Percentiles rank a stretch among this genome's conserved stretches.
phyloP scores from a whole-genome alignment of 2,797 vertebrate species.

The Notamacropus eugenii region DNA sequence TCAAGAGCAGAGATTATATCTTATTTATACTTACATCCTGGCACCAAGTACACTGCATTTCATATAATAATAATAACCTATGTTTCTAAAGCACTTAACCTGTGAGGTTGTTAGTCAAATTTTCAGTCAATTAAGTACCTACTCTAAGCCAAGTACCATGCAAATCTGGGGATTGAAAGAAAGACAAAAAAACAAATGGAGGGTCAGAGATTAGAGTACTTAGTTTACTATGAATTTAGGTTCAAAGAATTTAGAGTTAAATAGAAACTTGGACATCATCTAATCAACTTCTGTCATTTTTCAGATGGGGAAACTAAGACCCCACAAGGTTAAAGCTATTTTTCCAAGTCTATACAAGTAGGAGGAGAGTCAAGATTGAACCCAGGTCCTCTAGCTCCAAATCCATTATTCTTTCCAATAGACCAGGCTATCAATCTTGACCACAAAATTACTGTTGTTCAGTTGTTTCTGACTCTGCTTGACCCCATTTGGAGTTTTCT shows the following conservation, averaged over 20 bases:
- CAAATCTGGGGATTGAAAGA: background rate
- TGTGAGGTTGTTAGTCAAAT: background rate
- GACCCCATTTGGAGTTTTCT: background rate
- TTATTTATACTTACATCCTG: background rate
- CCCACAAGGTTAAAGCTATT: background rate
- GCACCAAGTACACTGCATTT: background rate
- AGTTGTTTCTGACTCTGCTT: background rate
- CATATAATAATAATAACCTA: background rate
- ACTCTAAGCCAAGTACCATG: background rate
- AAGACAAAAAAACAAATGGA: background rate
- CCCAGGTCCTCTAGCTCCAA: background rate
- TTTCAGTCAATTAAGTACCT: background rate
- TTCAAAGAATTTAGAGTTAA: background rate
- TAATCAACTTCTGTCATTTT: background rate
- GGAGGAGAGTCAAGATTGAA: background rate
- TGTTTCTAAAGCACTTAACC: background rate
- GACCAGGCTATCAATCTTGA: background rate
- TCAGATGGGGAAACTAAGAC: background rate
- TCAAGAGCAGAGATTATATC: background rate
- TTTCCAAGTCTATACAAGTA: background rate
- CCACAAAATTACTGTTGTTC: too few relatives aligned
- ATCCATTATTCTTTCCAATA: background rate
- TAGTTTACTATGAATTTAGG: background rate
- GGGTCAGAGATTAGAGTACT: background rate
- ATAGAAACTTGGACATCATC: background rate